A percentile compares a stretch with the other conserved stretches of the same genome.
Conservation (phyloP, 2,888 invertebrate genomes). For the Thecocarcelia acutangulata region DNA sequence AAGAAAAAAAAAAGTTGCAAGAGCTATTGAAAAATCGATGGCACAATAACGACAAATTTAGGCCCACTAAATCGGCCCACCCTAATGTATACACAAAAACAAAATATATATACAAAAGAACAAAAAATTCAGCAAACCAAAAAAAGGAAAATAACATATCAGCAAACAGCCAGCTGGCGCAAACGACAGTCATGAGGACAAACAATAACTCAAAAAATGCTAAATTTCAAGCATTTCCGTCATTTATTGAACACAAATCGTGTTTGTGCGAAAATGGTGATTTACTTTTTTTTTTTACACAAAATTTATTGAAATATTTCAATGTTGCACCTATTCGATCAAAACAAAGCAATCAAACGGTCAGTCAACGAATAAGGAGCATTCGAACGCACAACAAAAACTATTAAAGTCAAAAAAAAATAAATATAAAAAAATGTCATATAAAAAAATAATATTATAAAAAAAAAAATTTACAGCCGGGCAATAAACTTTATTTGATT, state of each 20-base stretch:
- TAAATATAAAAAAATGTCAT: conserved; percentile 3
- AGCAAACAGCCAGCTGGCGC: neutral
- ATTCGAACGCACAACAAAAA: neutral
- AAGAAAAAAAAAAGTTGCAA: too few relatives aligned
- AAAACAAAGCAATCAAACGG: conserved; percentile 16
- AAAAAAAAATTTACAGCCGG: conserved; percentile 13
- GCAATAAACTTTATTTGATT: conserved; percentile 56
- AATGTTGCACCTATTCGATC: conserved; percentile 48
- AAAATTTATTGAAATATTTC: conserved; percentile 33
- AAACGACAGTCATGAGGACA: conserved; percentile 11
- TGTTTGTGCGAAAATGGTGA: conserved; percentile 37
- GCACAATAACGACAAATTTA: too few relatives aligned
- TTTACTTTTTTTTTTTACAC: conserved; percentile 30
- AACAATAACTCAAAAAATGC: conserved; percentile 18
- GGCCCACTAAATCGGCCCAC: too few relatives aligned
- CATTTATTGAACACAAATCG: conserved; percentile 55
- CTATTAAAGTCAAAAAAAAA: neutral
- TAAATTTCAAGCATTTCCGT: conserved; percentile 60
- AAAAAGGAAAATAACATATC: conserved; percentile 14
- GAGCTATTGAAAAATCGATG: too few relatives aligned
- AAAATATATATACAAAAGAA: neutral
- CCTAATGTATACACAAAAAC: too few relatives aligned
- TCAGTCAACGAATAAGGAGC: conserved; percentile 6
- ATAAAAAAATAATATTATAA: neutral
- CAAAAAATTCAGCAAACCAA: conserved; percentile 13